Evolutionary conservation across 2,888 invertebrate genomes (phyloP), one percentile per base, ranked within the genome.

Genomic region (Magallana nippona): DNA sequence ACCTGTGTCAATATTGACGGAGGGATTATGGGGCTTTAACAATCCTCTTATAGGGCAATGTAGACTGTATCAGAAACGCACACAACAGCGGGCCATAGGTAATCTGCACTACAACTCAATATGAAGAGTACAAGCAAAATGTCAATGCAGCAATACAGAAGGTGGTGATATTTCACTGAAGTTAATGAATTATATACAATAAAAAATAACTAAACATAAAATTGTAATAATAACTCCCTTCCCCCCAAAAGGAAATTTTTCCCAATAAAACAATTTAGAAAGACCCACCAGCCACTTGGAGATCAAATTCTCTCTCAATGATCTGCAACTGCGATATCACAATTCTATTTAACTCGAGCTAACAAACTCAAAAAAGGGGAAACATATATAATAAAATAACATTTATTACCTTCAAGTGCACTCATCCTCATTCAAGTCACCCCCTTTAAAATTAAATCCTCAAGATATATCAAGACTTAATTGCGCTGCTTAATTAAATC

Each of bases 31-130:
- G 22, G 13, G 71, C 19, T 71, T 71, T 71, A 71, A 71, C 71
- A 71, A 71, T 71, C 71, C 15, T 71, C 71, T 71, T 71, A 71
- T 13, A 32, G 27, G 13, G 22, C 71, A 27, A 63, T 63, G 63
- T 71, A 27, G 13, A 22, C 71, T 27, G 63, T 71, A 71, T 71
- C 71, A 71, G 71, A 13, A 71, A 27, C 15, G n/a, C n/a, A 71
- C 71, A 71, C 44, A 44, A 44, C 44, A 44, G 44, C 44, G 8
- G 44, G 44, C 5, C 44, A 8, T 44, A 44, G 44, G 44, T 44
- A 44, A 44, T 44, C 44, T 44, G 44, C 44, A 44, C 44, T 8
- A 44, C 0, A 0, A 44, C 8, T 44, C 44, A 44, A 44, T 44
- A 8, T 44, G 8, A 44, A 44, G 44, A 44, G 44, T 44, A 44